Evolutionary conservation across 2,888 invertebrate genomes (phyloP).

Genomic region (Idaea straminata): DNA sequence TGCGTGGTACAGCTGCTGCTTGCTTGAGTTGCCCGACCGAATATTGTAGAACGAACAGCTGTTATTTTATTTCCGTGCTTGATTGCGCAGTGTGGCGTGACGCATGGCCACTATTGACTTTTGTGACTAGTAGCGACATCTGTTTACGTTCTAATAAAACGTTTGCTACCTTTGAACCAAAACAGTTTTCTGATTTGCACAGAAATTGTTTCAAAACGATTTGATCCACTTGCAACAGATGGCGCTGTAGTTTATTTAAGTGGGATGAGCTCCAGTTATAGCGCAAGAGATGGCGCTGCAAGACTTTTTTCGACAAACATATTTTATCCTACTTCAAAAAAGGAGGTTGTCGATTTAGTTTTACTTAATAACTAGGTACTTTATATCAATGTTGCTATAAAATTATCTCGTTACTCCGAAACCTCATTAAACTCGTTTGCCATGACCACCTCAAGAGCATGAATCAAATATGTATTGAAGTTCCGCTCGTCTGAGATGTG

Average conservation of each 20-base stretch:
- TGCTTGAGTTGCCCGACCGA: slow-evolving; percentile 71
- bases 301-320: neutral
- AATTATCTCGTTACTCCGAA: no score
- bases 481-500: no score
- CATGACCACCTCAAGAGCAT: no score
- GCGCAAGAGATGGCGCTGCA: slow-evolving; percentile 13
- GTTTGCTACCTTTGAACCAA: neutral
- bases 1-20: slow-evolving; percentile 66
- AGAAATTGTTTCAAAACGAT: neutral
- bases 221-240: neutral
- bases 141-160: slow-evolving; percentile 8
- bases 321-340: neutral
- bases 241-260: neutral
- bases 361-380: no score
- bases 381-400: no score
- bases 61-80: slow-evolving; percentile 77
- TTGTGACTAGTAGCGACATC: slow-evolving; percentile 36
- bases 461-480: no score
- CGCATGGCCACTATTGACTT: slow-evolving; percentile 68
- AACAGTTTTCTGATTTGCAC: neutral
- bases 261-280: neutral
- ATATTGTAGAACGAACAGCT: slow-evolving; percentile 79
- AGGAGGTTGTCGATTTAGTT: no score
- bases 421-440: no score
- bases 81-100: slow-evolving; percentile 73